A percentile compares a stretch with the other conserved stretches of the same genome.
These are phyloP conservation scores for Thaleichthys pacificus DNA, from an alignment of 2,797 vertebrate species.

Conservation along the genomic window DNA sequence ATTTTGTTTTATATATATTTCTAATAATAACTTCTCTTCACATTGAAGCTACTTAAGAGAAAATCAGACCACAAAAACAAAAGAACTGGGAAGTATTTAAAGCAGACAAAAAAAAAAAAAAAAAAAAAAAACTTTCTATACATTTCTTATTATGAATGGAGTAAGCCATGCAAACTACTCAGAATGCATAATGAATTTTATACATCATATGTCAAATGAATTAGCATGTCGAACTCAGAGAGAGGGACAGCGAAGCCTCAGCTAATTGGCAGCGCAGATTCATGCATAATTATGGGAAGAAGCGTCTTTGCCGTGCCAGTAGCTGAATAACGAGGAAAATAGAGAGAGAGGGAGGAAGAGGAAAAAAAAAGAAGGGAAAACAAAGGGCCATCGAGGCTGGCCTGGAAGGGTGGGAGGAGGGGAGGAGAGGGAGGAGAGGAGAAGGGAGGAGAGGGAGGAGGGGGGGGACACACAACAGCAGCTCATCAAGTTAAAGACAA, in stretches of 20 bases:
- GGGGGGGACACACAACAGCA: slow-evolving; percentile 65
- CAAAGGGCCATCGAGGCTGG: slow-evolving; percentile 70
- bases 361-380: slow-evolving; percentile 54
- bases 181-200: slow-evolving; percentile 86
- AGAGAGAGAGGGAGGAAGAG: slow-evolving; percentile 49
- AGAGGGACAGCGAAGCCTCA: slow-evolving; percentile 80
- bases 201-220: slow-evolving; percentile 84
- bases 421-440: slow-evolving; percentile 12
- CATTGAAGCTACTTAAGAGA: slow-evolving; percentile 24
- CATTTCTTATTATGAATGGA: slow-evolving; percentile 76
- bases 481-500: slow-evolving; percentile 76
- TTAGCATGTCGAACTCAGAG: slow-evolving; percentile 82
- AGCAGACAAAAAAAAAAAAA: background rate
- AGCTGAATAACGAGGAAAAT: slow-evolving; percentile 69
- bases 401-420: slow-evolving; percentile 61
- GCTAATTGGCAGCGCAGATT: slow-evolving; percentile 83
- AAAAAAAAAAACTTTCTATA: slow-evolving; percentile 52
- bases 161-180: slow-evolving; percentile 80
- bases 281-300: slow-evolving; percentile 82
- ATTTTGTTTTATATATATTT: slow-evolving; percentile 24
- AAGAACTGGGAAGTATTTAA: slow-evolving; percentile 34
- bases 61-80: slow-evolving; percentile 38
- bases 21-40: slow-evolving; percentile 9
- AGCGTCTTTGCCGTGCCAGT: slow-evolving; percentile 72
- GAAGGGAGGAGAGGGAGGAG: slow-evolving; percentile 49